Base-by-base conservation (phyloP, 2,113 vertebrate species). In the Pseudorasbora parva region DNA sequence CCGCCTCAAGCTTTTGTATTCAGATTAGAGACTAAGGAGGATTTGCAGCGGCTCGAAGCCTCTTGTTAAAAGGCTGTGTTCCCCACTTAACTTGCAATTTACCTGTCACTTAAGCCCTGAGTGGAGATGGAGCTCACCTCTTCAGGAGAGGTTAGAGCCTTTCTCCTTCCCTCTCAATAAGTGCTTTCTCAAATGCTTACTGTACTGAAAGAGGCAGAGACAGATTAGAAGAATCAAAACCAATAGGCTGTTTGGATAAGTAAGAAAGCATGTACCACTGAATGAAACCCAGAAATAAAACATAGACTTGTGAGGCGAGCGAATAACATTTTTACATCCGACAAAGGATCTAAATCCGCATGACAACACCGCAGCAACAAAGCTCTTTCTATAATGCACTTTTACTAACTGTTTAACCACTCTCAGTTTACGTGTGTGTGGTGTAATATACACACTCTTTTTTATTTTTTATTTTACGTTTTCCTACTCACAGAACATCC, bases 1-100 rank as follows among this genome's bases (percentile, higher is more conserved):
- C 93, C 92, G 90, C 92, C 91, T 89, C 87, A 86, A 90, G 86
- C 95, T 95, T 97, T 97, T 97, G 95, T 97, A 95, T 97, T 96
- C 95, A 97, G 96, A 97, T 97, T 96, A 96, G 94, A 97, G 95
- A 94, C 95, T 95, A 94, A 95, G 93, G 94, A 94, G 95, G 96
- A 96, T 97, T 97, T 96, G 93, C 93, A 92, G 93, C 93, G 95
- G 94, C 94, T 90, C 91, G 89, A 89, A 94, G 94, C 95, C 93
- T 93, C 94, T 93, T 94, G 94, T 94, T 96, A 95, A 94, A 95
- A 96, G 93, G 90, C 93, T 93, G 92, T 93, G 93, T 96, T 96
- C 95, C 95, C 94, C 95, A 97, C 95, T 97, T 96, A 97, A 97
- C 96, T 96, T 96, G 95, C 95, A 97, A 97, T 97, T 97, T 97